phyloP scores from a whole-genome alignment of 2,888 invertebrate genomes.

The Parnassius glacialis region DNA sequence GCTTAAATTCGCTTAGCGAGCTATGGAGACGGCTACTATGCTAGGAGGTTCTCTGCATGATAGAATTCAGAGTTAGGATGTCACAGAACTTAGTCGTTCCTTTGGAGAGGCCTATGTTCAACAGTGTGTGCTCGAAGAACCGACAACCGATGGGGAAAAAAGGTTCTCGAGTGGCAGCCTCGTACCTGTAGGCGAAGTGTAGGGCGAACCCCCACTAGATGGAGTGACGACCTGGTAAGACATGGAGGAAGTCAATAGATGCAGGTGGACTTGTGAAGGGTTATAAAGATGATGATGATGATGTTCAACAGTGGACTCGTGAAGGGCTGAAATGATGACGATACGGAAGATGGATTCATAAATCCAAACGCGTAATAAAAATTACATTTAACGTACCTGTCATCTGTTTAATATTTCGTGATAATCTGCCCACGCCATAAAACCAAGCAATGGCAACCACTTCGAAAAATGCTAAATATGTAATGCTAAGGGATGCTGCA shows the following conservation, averaged over 20 bases:
- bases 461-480: constrained; percentile 96
- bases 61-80: not conserved
- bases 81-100: too few relatives aligned
- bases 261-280: too few relatives aligned
- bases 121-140: not conserved
- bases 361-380: not conserved
- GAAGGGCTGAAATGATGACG: not conserved
- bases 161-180: not conserved
- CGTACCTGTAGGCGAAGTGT: too few relatives aligned
- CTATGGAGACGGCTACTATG: too few relatives aligned
- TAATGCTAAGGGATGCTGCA: constrained; percentile 94
- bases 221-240: too few relatives aligned
- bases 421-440: constrained; percentile 90
- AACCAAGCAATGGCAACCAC: constrained; percentile 95
- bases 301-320: too few relatives aligned
- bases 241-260: too few relatives aligned
- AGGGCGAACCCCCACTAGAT: too few relatives aligned
- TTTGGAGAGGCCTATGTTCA: too few relatives aligned
- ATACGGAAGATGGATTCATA: not conserved
- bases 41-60: too few relatives aligned
- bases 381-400: constrained; percentile 82
- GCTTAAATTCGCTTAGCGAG: too few relatives aligned
- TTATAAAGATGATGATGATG: too few relatives aligned
- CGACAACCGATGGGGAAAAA: not conserved
- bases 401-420: constrained; percentile 93